Evolutionary conservation across 2,888 invertebrate species (phyloP).

Genomic region (Ennomos erosarius): DNA sequence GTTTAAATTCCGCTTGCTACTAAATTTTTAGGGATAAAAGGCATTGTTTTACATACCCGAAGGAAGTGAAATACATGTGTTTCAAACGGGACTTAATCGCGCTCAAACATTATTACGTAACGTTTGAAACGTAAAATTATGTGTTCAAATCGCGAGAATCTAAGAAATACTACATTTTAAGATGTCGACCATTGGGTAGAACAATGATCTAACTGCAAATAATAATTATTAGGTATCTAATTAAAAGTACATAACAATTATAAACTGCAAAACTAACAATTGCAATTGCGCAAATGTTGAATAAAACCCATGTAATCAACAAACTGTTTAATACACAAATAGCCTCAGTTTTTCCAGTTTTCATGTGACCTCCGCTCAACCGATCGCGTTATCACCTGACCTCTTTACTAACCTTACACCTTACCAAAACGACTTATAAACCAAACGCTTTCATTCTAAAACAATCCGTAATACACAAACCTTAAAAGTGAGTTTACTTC

Average conservation of each 20-base stretch:
- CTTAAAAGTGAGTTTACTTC: conserved; percentile 45
- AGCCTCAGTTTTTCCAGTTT: conserved; percentile 62
- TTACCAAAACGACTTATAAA: conserved; percentile 51
- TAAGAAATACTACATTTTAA: no score
- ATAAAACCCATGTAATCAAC: conserved; percentile 30
- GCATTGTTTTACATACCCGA: no score
- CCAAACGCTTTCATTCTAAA: conserved; percentile 34
- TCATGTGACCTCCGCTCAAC: conserved; percentile 70
- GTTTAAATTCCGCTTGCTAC: no score
- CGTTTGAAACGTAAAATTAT: no score
- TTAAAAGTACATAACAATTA: background rate
- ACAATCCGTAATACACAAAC: conserved; percentile 37
- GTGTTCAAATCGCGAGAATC: no score
- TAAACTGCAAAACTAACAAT: background rate
- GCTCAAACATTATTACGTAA: no score
- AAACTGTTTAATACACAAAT: conserved; percentile 37
- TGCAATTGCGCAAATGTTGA: background rate
- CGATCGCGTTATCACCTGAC: conserved; percentile 75
- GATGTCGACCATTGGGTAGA: no score
- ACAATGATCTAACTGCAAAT: no score
- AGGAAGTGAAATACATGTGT: no score
- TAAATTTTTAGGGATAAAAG: no score
- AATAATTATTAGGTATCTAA: conserved; percentile 1
- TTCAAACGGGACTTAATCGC: no score
- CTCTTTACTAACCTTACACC: conserved; percentile 68